Evolutionary conservation across 2,113 vertebrate species (phyloP).

Genomic region (Rhombomys opimus): DNA sequence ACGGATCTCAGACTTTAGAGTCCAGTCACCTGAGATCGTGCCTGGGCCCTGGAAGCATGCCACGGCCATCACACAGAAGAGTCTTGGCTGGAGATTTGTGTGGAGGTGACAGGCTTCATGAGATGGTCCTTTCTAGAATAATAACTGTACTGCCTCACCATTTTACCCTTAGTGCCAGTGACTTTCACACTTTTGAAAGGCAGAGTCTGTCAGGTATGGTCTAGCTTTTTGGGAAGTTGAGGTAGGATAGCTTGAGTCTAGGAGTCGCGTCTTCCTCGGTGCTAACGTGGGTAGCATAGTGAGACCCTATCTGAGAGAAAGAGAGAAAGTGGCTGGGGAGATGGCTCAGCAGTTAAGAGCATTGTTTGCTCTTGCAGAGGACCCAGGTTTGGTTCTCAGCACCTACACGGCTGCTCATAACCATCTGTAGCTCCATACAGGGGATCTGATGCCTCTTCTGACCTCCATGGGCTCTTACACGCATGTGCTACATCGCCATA

Average conservation of each 20-base stretch:
- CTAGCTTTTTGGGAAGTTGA: not conserved
- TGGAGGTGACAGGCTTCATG: not conserved
- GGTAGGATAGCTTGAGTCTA: not conserved
- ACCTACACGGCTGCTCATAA: not conserved
- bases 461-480: not conserved
- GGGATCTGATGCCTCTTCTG: not conserved
- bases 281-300: not conserved
- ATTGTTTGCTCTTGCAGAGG: not conserved
- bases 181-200: constrained; percentile 51
- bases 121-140: not conserved
- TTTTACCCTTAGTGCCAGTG: not conserved
- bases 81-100: not conserved
- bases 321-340: not conserved
- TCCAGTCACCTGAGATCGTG: not conserved
- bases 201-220: not conserved
- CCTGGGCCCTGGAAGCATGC: not conserved
- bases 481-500: not conserved
- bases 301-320: not conserved
- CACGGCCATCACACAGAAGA: not conserved
- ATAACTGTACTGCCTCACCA: not conserved
- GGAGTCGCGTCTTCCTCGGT: not conserved
- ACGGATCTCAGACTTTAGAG: not conserved
- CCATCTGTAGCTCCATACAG: not conserved
- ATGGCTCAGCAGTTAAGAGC: not conserved
- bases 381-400: not conserved